phyloP scores from a whole-genome alignment of 2,888 invertebrate genomes.

The Automeris io region DNA sequence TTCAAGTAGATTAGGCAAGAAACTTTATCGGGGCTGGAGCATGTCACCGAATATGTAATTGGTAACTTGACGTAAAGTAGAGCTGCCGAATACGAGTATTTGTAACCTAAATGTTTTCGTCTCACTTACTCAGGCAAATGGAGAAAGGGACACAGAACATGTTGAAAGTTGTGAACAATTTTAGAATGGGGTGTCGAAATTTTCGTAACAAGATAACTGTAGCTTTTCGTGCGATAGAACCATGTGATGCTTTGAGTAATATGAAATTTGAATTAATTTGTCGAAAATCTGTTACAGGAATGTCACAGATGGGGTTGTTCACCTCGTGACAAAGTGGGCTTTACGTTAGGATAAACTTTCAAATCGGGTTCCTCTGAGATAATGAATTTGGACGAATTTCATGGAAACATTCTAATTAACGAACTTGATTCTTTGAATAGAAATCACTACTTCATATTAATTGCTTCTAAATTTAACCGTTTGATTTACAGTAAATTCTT shows the following conservation, averaged over 20 bases:
- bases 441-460: no score
- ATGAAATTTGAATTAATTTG: conserved; percentile 23
- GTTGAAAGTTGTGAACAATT: conserved; percentile 12
- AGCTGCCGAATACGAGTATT: conserved; percentile 11
- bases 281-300: conserved; percentile 12
- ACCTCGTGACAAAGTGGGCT: conserved; percentile 3
- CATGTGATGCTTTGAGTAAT: conserved; percentile 20
- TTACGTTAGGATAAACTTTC: conserved; percentile 4
- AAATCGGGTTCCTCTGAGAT: neutral
- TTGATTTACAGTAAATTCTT: no score
- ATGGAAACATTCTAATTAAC: neutral
- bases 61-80: conserved; percentile 15
- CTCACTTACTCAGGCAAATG: conserved; percentile 11
- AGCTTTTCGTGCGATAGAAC: conserved; percentile 15
- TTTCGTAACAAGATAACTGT: conserved; percentile 23
- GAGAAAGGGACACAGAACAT: conserved; percentile 11
- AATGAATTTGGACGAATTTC: neutral
- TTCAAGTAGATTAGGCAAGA: neutral
- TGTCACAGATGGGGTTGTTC: conserved; percentile 6
- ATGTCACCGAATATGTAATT: conserved; percentile 17
- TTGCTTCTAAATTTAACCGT: no score
- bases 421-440: neutral
- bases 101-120: conserved; percentile 2
- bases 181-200: conserved; percentile 16
- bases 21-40: conserved; percentile 12